phyloP scores from a whole-genome alignment of 2,888 invertebrate genomes.

The Eupithecia exiguata region DNA sequence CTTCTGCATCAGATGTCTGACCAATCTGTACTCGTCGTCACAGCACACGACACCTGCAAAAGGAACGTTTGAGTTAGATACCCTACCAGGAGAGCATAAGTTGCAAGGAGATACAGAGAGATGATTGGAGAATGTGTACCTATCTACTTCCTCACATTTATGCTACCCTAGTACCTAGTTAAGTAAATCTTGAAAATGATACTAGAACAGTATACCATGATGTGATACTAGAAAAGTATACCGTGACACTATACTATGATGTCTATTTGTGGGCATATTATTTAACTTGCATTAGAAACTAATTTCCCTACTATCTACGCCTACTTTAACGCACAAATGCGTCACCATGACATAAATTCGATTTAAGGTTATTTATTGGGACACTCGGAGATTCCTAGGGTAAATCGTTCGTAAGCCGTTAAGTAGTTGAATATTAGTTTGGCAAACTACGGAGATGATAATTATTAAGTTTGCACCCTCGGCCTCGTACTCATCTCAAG shows the following conservation, averaged over 20 bases:
- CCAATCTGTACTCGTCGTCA: constrained; percentile 89
- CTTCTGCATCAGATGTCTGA: constrained; percentile 88
- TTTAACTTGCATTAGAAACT: constrained; percentile 11
- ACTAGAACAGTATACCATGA: no score
- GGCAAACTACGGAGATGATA: constrained; percentile 38
- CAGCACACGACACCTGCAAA: constrained; percentile 65
- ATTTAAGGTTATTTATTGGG: constrained; percentile 15
- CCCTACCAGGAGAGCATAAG: neutral
- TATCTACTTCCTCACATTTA: no score
- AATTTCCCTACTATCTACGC: constrained; percentile 21
- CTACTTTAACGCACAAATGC: constrained; percentile 5
- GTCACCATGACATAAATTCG: constrained; percentile 3
- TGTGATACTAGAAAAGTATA: no score
- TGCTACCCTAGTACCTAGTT: no score
- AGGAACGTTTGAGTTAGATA: neutral
- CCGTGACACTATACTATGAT: no score
- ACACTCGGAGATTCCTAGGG: constrained; percentile 8
- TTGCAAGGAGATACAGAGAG: no score
- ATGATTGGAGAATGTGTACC: no score
- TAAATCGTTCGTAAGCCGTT: constrained; percentile 22
- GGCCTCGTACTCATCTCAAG: constrained; percentile 7
- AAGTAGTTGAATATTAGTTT: constrained; percentile 27
- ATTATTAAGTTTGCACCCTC: constrained; percentile 40
- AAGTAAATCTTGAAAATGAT: no score
- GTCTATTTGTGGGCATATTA: no score